Base-by-base conservation (phyloP, 2,888 invertebrate genomes). In the Sphecodes monilicornis region DNA sequence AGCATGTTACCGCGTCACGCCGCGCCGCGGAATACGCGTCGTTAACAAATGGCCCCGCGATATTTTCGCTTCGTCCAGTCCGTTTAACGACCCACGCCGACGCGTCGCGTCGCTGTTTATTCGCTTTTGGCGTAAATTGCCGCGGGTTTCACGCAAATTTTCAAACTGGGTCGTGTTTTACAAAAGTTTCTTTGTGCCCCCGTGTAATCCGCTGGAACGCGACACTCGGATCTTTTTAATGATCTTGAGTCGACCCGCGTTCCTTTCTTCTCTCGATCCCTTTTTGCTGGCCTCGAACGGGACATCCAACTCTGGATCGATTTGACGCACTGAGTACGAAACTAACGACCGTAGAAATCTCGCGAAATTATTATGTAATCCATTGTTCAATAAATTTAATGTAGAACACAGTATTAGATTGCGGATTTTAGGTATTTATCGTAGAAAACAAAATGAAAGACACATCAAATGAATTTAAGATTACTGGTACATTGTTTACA, bases 1-100 rank as follows among this genome's bases (percentile, higher is more conserved):
- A 57, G 29, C 10, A 71, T 29, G 43, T 57, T 8, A 10, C 22
- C 36, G 54, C 69, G 81, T 60, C 46, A 60, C 41, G 50, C 50
- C 50, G 50, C 46, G 3, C n/a, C 32, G 64, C 43, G 50, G 73
- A 82, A 83, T 75, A 82, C 72, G 57, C 68, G 50, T 69, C 69
- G 85, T 84, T 84, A 76, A 78, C 84, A 50, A 84, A 84, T 72
- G 78, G 66, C 29, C 29, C 39, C n/a, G 78, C 54, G 73, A 84
- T 85, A 76, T 85, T 76, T 80, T 76, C 72, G 26, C 70, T 75
- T 41, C 69, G 50, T 41, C 76, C 68, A 22, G 41, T 46, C n/a
- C 36, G 76, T 43, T 80, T 80, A 84, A 76, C 73, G 76, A 73
- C 73, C 57, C 43, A 32, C 39, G 39, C 36, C 36, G n/a, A n/a